Evolutionary conservation across 1,140 invertebrate species (phyloP).

Genomic region (Grapholita molesta): DNA sequence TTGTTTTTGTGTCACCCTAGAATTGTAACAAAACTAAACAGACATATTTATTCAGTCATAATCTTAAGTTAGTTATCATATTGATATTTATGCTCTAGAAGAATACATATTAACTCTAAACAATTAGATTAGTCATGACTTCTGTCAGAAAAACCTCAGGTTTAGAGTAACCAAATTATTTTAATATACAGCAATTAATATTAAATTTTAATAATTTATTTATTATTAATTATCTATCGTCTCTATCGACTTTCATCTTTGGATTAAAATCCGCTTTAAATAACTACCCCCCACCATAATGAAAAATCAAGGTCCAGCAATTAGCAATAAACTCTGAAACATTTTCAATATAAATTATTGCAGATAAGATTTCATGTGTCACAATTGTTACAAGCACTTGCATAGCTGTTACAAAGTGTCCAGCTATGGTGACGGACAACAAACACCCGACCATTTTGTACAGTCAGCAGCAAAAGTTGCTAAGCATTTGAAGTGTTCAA

Average conservation of each 20-base stretch:
- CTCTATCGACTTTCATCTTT: neutral
- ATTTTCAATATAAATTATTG: too few species aligned
- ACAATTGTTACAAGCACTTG: too few species aligned
- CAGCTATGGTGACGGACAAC: too few species aligned
- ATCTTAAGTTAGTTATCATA: neutral
- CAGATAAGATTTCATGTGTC: too few species aligned
- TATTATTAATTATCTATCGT: neutral
- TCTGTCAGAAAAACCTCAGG: neutral
- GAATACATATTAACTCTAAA: neutral
- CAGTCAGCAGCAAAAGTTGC: too few species aligned
- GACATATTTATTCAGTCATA: slow-evolving; percentile 13
- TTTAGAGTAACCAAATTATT: neutral
- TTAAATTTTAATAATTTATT: neutral
- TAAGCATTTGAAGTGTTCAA: too few species aligned
- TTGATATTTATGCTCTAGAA: slow-evolving; percentile 6
- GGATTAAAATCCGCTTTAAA: neutral
- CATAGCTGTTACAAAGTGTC: too few species aligned
- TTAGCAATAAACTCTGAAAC: too few species aligned
- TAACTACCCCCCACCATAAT: neutral
- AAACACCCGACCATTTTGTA: too few species aligned
- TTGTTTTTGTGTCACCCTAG: neutral
- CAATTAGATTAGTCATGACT: neutral
- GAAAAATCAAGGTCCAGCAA: neutral
- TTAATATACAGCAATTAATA: neutral
- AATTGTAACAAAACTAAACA: neutral